Evolutionary conservation across 92 coral and sea anemone genomes (phyloP).

Genomic region (Plumapathes pennacea): DNA sequence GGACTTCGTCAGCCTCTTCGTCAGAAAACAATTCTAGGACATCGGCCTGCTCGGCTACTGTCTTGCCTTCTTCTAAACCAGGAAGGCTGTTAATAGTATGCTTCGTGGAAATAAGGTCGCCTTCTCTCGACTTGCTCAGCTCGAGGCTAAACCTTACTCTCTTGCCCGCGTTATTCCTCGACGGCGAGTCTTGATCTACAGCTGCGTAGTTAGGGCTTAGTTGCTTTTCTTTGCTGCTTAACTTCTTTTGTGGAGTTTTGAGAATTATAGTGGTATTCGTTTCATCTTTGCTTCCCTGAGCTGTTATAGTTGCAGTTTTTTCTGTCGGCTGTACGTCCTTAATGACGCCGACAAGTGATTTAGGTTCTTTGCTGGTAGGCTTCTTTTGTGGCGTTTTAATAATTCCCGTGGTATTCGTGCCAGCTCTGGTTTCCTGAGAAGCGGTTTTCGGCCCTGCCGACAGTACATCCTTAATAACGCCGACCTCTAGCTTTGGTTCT

Average conservation of each 20-base stretch:
- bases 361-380: no score
- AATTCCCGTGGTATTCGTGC: no score
- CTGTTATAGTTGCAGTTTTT: no score
- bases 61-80: neutral
- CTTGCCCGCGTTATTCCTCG: constrained; percentile 1
- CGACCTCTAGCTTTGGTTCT: no score
- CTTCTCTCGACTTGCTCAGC: neutral
- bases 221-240: neutral
- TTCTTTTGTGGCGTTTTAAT: no score
- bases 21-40: constrained; percentile 67
- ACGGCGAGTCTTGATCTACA: neutral
- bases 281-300: neutral
- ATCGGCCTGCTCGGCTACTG: constrained; percentile 4
- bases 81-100: neutral
- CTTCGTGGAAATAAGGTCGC: neutral
- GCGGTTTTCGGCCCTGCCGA: no score
- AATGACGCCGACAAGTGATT: no score
- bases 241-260: neutral
- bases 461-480: no score
- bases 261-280: neutral
- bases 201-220: neutral
- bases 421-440: no score
- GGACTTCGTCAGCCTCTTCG: constrained; percentile 43
- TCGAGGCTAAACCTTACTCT: constrained; percentile 28
- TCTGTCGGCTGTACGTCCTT: no score